phyloP scores from a whole-genome alignment of 1,140 invertebrate species.

The Harpegnathos saltator region DNA sequence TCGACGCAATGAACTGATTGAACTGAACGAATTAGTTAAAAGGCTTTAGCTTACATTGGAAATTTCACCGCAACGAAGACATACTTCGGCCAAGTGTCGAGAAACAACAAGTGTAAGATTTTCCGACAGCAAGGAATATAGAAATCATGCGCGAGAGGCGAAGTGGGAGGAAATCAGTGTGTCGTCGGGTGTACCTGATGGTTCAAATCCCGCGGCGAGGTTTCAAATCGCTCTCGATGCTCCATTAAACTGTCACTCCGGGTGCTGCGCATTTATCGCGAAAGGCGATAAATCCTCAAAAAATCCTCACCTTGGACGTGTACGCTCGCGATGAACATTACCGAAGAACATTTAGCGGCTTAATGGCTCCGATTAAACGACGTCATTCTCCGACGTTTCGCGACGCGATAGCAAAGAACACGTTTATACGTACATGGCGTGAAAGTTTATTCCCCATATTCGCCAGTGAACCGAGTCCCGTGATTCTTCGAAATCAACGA shows the following conservation, averaged over 20 bases:
- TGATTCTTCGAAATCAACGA: conserved; percentile 12
- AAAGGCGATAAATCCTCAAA: conserved; percentile 12
- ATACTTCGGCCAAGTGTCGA: not conserved
- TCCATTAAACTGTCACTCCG: conserved; percentile 60
- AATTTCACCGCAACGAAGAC: not conserved
- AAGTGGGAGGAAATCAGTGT: not conserved
- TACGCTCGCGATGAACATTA: conserved; percentile 9
- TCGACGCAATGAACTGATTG: not conserved
- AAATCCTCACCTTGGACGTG: not conserved
- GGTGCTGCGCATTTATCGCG: conserved; percentile 21
- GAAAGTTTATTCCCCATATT: conserved; percentile 81
- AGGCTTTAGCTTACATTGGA: not conserved
- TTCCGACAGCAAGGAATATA: not conserved
- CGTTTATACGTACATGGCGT: conserved; percentile 82
- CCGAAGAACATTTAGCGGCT: conserved; percentile 37
- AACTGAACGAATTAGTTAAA: too few relatives aligned
- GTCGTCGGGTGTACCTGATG: not conserved
- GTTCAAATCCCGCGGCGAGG: not conserved
- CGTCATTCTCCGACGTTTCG: conserved; percentile 39
- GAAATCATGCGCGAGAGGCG: not conserved
- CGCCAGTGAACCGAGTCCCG: conserved; percentile 8
- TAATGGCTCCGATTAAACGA: conserved; percentile 52
- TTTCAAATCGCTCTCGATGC: conserved; percentile 8
- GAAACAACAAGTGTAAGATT: not conserved
- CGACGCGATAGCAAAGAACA: conserved; percentile 60